phyloP scores from a whole-genome alignment of 2,797 vertebrate genomes.

The Sphenopsis melanotis region DNA sequence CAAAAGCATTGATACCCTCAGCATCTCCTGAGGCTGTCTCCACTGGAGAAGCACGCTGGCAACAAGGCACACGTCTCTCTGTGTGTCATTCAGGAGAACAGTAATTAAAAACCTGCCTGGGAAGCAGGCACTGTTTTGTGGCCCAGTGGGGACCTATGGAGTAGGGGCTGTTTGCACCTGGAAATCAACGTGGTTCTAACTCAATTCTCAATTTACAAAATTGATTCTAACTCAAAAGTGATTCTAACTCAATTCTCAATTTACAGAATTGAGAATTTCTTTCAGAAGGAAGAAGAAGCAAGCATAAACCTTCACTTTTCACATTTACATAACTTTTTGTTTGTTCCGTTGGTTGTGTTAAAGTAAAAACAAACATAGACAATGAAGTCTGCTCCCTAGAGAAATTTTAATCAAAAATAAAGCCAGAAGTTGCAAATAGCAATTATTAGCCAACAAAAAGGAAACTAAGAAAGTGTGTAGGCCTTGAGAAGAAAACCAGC shows the following conservation, averaged over 20 bases:
- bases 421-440: background rate
- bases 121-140: background rate
- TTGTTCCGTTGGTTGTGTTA: background rate
- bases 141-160: background rate
- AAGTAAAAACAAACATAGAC: background rate
- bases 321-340: background rate
- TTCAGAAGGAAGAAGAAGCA: background rate
- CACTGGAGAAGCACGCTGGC: background rate
- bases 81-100: background rate
- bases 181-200: background rate
- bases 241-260: too few species aligned
- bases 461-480: background rate
- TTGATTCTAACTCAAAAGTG: too few species aligned
- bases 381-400: background rate
- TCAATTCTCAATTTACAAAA: too few species aligned
- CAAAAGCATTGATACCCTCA: too few species aligned
- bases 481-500: background rate
- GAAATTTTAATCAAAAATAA: background rate
- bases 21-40: too few species aligned
- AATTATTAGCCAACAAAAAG: background rate
- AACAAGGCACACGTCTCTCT: background rate
- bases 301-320: background rate
- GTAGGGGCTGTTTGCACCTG: background rate
- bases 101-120: background rate
- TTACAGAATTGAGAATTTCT: background rate